Conservation (phyloP, 2,797 vertebrate species). For the Glyptemys insculpta region DNA sequence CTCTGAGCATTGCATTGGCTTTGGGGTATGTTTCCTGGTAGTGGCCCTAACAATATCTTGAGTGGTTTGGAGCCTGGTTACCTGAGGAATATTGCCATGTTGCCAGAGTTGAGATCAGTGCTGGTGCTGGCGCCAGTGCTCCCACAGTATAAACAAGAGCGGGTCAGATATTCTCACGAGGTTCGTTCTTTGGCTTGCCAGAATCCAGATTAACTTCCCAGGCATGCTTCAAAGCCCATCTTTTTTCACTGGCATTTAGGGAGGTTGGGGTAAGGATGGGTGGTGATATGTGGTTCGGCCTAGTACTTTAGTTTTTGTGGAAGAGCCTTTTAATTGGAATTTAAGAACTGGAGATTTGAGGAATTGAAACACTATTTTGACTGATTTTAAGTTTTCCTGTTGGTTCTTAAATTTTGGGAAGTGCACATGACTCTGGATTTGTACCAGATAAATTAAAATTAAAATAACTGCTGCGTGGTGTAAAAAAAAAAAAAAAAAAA, state of each 20-base stretch:
- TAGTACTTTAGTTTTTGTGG: background rate
- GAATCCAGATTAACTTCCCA: background rate
- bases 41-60: background rate
- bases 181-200: background rate
- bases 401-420: background rate
- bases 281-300: background rate
- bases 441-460: rapidly evolving
- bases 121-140: background rate
- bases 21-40: background rate
- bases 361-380: background rate
- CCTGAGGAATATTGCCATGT: background rate
- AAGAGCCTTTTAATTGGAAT: background rate
- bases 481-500: rapidly evolving
- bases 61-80: background rate
- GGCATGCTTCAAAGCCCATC: rapidly evolving
- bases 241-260: rapidly evolving
- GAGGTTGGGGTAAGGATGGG: background rate
- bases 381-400: background rate
- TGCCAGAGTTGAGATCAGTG: background rate
- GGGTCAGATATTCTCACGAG: background rate
- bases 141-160: background rate
- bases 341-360: background rate
- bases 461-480: rapidly evolving
- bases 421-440: background rate
- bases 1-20: background rate